phyloP scores from a whole-genome alignment of 92 coral and sea anemone species.

The Porites cylindrica region DNA sequence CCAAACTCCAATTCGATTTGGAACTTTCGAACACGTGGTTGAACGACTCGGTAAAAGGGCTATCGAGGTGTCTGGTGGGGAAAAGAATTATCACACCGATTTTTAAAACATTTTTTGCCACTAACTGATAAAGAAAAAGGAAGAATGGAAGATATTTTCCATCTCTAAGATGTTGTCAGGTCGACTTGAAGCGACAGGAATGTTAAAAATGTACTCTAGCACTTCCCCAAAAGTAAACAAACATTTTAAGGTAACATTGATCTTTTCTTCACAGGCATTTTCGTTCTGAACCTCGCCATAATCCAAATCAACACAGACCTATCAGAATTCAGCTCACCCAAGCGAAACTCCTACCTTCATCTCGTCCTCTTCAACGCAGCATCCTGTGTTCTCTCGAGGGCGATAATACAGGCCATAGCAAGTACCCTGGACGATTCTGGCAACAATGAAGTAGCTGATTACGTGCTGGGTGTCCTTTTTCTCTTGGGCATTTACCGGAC shows the following conservation, averaged over 20 bases:
- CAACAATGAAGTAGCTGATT: background rate
- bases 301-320: constrained; percentile 16
- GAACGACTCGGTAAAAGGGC: no score
- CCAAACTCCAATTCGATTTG: no score
- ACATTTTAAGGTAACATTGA: background rate
- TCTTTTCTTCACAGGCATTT: background rate
- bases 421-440: background rate
- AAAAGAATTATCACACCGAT: no score
- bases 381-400: background rate
- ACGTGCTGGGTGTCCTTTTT: constrained; percentile 16
- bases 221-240: background rate
- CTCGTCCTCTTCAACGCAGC: constrained; percentile 34
- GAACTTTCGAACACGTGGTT: no score
- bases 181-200: no score
- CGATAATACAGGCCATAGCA: background rate
- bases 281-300: constrained; percentile 8
- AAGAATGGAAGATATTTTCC: no score
- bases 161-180: no score
- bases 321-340: background rate
- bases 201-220: no score
- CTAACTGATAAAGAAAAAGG: no score
- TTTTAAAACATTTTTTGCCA: no score
- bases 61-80: no score
- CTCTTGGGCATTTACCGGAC: constrained; percentile 23
- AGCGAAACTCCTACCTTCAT: constrained; percentile 23